A percentile compares a stretch with the other conserved stretches of the same genome.
phyloP scores from a whole-genome alignment of 1,140 invertebrate genomes.

The Drosophila lini region DNA sequence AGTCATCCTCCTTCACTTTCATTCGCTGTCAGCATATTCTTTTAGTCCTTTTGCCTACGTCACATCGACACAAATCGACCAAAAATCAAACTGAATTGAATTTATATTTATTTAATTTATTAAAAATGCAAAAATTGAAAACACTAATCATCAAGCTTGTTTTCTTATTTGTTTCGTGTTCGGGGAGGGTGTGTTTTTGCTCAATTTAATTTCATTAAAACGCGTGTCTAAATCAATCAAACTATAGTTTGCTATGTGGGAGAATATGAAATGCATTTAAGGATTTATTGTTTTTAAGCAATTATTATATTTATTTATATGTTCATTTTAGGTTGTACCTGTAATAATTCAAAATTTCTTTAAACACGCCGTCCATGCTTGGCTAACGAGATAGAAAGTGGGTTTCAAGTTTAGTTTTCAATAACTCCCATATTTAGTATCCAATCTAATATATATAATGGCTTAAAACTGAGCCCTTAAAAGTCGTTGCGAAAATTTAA shows the following conservation, averaged over 20 bases:
- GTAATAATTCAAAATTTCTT: no score
- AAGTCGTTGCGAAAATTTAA: not conserved
- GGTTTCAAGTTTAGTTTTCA: not conserved
- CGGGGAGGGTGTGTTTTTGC: not conserved
- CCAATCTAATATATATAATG: no score
- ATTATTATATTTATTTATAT: no score
- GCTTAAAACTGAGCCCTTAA: no score
- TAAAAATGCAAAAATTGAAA: conserved; percentile 78
- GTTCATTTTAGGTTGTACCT: no score
- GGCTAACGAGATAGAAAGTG: not conserved
- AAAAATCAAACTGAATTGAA: conserved; percentile 72
- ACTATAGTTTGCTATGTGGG: not conserved
- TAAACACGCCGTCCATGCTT: no score
- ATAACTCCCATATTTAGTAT: not conserved
- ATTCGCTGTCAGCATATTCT: conserved; percentile 19
- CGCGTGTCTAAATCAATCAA: not conserved
- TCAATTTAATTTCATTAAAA: not conserved
- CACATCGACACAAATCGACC: conserved; percentile 60
- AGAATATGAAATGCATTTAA: not conserved
- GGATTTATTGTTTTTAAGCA: not conserved
- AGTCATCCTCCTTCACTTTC: conserved; percentile 23
- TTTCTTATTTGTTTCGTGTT: not conserved
- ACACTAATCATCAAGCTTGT: not conserved
- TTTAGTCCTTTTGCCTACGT: conserved; percentile 33
- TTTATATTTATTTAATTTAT: conserved; percentile 82